These are phyloP conservation scores for Brachionus angularis DNA, from an alignment of 1,140 invertebrate species.

Conservation along the genomic window DNA sequence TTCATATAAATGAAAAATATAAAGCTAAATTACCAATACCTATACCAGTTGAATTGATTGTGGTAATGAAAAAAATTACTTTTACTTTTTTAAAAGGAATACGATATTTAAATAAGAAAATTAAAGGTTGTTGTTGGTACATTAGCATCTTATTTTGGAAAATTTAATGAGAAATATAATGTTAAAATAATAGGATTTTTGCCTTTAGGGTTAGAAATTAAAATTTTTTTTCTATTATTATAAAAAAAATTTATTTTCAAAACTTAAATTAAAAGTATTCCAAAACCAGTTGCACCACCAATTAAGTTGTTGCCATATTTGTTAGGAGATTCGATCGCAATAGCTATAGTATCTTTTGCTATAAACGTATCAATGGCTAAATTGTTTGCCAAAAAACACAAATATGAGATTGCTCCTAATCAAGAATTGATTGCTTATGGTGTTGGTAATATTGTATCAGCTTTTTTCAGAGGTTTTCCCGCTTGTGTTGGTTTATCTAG, in stretches of 20 bases:
- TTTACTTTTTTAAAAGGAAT: too few relatives aligned
- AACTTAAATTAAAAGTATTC: constrained; percentile 21
- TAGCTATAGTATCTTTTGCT: constrained; percentile 82
- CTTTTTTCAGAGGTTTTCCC: constrained; percentile 62
- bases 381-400: constrained; percentile 79
- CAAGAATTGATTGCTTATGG: constrained; percentile 66
- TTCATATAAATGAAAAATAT: constrained; percentile 52
- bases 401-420: constrained; percentile 80
- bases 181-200: constrained; percentile 21
- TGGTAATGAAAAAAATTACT: too few relatives aligned
- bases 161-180: constrained; percentile 3
- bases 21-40: constrained; percentile 53
- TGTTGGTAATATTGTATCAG: constrained; percentile 57
- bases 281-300: constrained; percentile 8
- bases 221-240: not conserved
- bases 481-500: constrained; percentile 61
- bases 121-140: constrained; percentile 46
- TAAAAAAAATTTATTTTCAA: not conserved
- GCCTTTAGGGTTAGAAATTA: not conserved
- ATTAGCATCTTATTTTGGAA: not conserved
- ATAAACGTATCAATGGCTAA: constrained; percentile 87
- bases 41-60: constrained; percentile 56
- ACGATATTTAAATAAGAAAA: too few relatives aligned
- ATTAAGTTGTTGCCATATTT: constrained; percentile 47
- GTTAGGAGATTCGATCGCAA: constrained; percentile 67